Conservation (phyloP, 2,797 vertebrate genomes). For the Pempheris klunzingeri region DNA sequence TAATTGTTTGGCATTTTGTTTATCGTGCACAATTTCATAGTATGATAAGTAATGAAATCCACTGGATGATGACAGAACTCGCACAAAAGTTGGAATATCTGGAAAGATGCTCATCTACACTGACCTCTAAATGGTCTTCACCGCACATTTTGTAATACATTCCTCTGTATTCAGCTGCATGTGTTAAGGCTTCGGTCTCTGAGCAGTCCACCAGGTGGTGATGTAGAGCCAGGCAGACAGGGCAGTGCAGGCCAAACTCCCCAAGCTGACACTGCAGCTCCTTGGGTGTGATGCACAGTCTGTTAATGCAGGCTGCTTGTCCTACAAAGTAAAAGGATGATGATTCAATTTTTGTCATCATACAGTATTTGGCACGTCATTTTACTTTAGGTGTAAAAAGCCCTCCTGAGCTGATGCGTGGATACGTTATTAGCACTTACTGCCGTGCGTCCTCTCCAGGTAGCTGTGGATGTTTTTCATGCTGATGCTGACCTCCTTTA, state of each 20-base stretch:
- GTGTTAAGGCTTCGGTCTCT: conserved; percentile 78
- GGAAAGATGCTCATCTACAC: background rate
- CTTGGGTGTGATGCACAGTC: conserved; percentile 89
- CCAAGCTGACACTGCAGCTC: conserved; percentile 89
- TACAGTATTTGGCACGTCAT: background rate
- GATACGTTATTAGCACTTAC: conserved; percentile 78
- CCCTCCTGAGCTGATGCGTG: background rate
- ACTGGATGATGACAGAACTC: background rate
- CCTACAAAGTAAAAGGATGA: conserved; percentile 77
- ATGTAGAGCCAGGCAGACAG: conserved; percentile 91
- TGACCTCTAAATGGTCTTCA: conserved; percentile 88
- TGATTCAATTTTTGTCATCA: background rate
- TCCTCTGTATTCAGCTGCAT: conserved; percentile 89
- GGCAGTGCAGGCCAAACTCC: conserved; percentile 92
- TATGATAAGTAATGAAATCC: background rate
- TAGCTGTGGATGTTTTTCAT: conserved; percentile 88
- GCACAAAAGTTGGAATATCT: background rate
- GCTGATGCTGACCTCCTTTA: conserved; percentile 84
- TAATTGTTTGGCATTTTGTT: background rate
- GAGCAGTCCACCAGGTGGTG: conserved; percentile 91
- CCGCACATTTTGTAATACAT: conserved; percentile 93
- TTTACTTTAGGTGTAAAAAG: background rate
- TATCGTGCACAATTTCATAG: background rate
- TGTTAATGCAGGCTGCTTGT: conserved; percentile 90
- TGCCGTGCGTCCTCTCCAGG: conserved; percentile 86